Percentiles rank a stretch among this genome's conserved stretches.
Evolutionary conservation across 2,113 vertebrate genomes (phyloP).

Genomic region (Chlorodrepanis virens): DNA sequence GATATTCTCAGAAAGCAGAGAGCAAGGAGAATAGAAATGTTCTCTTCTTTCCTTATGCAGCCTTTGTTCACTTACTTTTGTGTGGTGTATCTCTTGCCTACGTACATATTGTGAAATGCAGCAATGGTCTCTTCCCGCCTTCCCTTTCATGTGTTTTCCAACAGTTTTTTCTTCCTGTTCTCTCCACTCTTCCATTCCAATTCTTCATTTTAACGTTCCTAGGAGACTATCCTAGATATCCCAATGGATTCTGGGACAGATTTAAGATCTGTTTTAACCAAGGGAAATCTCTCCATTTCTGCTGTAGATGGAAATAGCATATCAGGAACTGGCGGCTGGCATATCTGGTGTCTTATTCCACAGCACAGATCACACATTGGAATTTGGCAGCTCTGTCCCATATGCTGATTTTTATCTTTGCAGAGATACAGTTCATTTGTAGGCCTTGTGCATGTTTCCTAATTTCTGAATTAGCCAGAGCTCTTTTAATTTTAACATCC

Average conservation of each 20-base stretch:
- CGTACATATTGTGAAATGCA: not conserved
- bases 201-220: not conserved
- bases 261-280: not conserved
- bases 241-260: not conserved
- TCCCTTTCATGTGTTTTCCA: not conserved
- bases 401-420: not conserved
- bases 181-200: not conserved
- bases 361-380: not conserved
- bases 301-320: not conserved
- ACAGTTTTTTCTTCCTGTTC: not conserved
- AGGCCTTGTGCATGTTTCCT: not conserved
- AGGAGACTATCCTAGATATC: not conserved
- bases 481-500: not conserved
- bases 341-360: not conserved
- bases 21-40: not conserved
- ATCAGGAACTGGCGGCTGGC: not conserved
- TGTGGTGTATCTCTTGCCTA: not conserved
- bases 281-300: not conserved
- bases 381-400: not conserved
- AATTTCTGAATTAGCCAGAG: not conserved
- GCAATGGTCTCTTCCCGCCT: accelerated
- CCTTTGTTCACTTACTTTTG: not conserved
- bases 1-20: not conserved
- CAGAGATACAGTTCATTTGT: not conserved
- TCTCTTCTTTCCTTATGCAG: not conserved